Base-by-base conservation (phyloP, 2,797 vertebrate species). In the Aythya fuligula region DNA sequence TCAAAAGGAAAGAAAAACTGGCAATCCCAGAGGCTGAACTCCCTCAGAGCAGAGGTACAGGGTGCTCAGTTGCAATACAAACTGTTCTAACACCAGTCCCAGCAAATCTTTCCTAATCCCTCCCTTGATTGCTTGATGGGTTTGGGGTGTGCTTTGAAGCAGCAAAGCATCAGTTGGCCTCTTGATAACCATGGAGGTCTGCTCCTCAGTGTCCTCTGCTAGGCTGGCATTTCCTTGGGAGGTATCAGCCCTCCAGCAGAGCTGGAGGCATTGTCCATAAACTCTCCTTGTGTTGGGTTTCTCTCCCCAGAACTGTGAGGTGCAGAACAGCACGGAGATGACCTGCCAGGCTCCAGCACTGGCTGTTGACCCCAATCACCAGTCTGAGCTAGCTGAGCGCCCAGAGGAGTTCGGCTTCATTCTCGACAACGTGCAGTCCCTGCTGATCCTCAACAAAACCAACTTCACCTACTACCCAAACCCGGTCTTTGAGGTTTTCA, bases 401-500 rank as follows among this genome's bases (percentile, higher is more conserved):
- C 99, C 99, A 0, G 98, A 99, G 38, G 99, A 99, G 97, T 99
- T 99, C 47, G 99, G 99, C 89, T 99, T 99, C 92, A 99, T 99
- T 95, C 97, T 99, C 92, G 99, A 99, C 82, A 99, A 99, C 0
- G 99, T 99, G 45, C 98, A 99, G 92, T 98, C 98, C 9, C 97
- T 99, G 84, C 98, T 99, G 86, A 98, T 99, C 11, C 99, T 99
- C 95, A 99, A 99, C 97, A 99, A 97, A 98, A 99, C 98, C 94
- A 99, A 98, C 96, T 99, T 99, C 80, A 98, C 99, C 92, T 99
- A 99, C 96, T 99, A 99, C 58, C 99, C 99, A 36, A 99, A 99
- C 93, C 99, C 99, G 0, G 98, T 99, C 90, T 99, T 99, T 45
- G 99, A 99, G 85, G 98, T 98, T 8, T 98, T 99, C 61, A 98